Evolutionary conservation across 1,140 invertebrate genomes (phyloP).

Genomic region (Aphaenogaster ashmeadi): DNA sequence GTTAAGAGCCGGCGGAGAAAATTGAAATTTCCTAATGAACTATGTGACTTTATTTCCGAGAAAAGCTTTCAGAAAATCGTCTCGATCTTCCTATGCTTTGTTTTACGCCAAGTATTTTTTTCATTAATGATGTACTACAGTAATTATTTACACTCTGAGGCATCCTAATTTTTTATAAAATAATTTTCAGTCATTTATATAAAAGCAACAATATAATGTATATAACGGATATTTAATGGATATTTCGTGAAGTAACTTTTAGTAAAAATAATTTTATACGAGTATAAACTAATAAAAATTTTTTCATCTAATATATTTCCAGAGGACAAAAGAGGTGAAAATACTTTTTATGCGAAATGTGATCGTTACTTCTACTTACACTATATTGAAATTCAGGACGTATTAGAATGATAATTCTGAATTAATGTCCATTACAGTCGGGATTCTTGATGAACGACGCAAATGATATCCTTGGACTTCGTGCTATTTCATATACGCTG

Average conservation of each 20-base stretch:
- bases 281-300: neutral
- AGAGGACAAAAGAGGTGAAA: neutral
- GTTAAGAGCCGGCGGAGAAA: neutral
- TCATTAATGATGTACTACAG: neutral
- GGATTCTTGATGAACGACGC: neutral
- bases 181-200: constrained; percentile 6
- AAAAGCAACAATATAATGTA: neutral
- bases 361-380: neutral
- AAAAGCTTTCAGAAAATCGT: neutral
- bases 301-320: neutral
- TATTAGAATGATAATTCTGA: neutral
- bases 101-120: constrained; percentile 9
- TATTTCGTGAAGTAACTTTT: neutral
- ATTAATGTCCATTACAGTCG: neutral
- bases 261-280: neutral
- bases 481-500: neutral
- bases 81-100: neutral
- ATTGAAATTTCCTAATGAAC: constrained; percentile 34
- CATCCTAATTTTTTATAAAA: neutral
- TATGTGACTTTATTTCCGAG: constrained; percentile 29
- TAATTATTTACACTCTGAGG: neutral
- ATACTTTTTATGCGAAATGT: neutral
- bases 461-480: neutral
- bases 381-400: neutral
- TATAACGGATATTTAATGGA: neutral